Evolutionary conservation across 1,140 invertebrate species (phyloP).

Genomic region (Pteromalus puparum): DNA sequence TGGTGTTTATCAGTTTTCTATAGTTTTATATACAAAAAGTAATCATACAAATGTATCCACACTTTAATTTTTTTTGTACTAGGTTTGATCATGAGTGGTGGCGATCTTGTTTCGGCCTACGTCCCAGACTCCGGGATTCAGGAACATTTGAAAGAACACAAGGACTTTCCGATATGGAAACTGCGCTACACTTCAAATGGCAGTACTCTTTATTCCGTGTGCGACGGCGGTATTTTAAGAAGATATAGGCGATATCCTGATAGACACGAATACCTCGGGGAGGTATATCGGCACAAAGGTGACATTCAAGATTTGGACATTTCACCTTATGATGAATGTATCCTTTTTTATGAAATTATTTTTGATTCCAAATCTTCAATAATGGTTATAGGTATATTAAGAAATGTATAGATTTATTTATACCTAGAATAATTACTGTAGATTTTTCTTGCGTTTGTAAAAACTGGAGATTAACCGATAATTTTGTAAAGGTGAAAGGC

Average conservation of each 20-base stretch:
- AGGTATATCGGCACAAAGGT: conserved; percentile 74
- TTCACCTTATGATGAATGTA: conserved; percentile 78
- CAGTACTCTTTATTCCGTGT: conserved; percentile 74
- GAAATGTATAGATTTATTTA: too few relatives aligned
- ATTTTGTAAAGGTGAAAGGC: too few relatives aligned
- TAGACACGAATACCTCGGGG: conserved; percentile 74
- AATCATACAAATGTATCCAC: too few relatives aligned
- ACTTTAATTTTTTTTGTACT: conserved; percentile 8
- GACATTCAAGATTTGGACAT: conserved; percentile 77
- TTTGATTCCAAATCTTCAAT: not conserved
- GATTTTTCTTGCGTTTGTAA: not conserved
- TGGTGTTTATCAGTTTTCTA: too few relatives aligned
- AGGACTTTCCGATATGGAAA: conserved; percentile 73
- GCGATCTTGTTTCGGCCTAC: conserved; percentile 73
- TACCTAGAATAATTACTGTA: not conserved
- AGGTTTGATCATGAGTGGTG: conserved; percentile 76
- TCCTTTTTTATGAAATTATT: conserved; percentile 65
- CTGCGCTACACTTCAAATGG: conserved; percentile 75
- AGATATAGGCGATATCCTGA: conserved; percentile 75
- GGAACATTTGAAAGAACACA: conserved; percentile 71
- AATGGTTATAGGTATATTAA: too few relatives aligned
- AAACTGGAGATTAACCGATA: too few relatives aligned
- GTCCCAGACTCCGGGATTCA: conserved; percentile 74
- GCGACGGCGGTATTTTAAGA: conserved; percentile 73
- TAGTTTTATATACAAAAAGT: too few relatives aligned